phyloP scores from a whole-genome alignment of 1,140 invertebrate species.

The Caenorhabditis brenneri region DNA sequence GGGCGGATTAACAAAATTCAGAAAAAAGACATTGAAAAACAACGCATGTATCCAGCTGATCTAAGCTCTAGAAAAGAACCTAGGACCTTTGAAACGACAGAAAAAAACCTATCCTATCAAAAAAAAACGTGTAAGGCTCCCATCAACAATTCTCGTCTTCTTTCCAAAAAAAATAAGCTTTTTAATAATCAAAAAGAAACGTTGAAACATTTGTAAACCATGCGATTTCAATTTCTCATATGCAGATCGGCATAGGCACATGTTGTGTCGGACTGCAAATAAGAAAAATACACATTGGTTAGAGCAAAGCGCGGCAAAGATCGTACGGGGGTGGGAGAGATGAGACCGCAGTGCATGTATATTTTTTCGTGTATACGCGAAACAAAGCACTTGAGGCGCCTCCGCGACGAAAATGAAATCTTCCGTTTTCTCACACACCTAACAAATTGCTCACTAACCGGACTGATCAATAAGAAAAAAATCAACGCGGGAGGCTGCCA shows the following conservation, averaged over 20 bases:
- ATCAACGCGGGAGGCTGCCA: too few relatives aligned
- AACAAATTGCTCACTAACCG: conserved; percentile 18
- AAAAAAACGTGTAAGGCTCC: too few relatives aligned
- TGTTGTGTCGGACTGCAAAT: not conserved
- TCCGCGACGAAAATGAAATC: conserved; percentile 41
- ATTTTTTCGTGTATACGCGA: conserved; percentile 32
- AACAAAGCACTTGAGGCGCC: not conserved
- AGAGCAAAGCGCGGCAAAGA: not conserved
- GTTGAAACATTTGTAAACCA: conserved; percentile 20
- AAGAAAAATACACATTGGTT: conserved; percentile 31
- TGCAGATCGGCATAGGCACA: conserved; percentile 8
- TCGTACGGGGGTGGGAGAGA: not conserved
- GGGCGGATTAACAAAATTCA: too few relatives aligned
- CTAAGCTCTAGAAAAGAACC: too few relatives aligned
- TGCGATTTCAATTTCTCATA: conserved; percentile 9
- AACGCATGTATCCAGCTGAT: too few relatives aligned
- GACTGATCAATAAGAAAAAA: conserved; percentile 12
- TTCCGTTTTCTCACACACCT: not conserved
- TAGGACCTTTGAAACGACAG: too few relatives aligned
- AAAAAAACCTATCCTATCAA: too few relatives aligned
- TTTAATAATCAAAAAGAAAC: not conserved
- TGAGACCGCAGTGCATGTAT: not conserved
- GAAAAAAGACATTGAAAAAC: too few relatives aligned
- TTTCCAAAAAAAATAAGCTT: too few relatives aligned
- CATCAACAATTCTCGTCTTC: too few relatives aligned